phyloP scores from a whole-genome alignment of 2,113 vertebrate species.

The Odocoileus virginianus region DNA sequence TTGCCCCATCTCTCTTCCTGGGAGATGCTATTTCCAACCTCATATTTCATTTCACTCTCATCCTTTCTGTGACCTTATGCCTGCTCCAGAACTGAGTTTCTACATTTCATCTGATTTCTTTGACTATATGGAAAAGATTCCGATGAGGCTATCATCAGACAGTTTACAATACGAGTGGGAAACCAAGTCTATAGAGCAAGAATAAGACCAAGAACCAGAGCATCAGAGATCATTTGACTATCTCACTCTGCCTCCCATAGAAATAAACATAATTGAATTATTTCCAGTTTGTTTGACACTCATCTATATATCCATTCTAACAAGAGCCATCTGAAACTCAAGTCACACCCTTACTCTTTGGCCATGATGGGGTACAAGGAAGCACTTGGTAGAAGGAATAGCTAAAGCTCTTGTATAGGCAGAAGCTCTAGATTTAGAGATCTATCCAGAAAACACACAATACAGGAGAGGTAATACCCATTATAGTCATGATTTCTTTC shows the following conservation, averaged over 20 bases:
- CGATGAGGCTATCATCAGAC: accelerated
- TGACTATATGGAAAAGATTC: neutral
- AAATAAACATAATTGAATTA: neutral
- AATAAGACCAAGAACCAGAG: neutral
- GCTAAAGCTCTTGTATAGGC: neutral
- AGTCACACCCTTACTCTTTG: neutral
- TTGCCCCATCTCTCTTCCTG: neutral
- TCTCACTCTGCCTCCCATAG: neutral
- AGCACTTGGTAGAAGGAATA: neutral
- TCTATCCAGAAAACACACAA: accelerated
- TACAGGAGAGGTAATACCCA: neutral
- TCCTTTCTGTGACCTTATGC: neutral
- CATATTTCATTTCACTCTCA: neutral
- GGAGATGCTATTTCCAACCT: neutral
- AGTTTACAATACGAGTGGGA: neutral
- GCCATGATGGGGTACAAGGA: neutral
- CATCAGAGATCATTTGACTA: accelerated
- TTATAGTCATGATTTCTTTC: neutral
- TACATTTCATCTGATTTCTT: neutral
- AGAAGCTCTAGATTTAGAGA: neutral
- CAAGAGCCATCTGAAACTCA: neutral
- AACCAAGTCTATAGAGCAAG: neutral
- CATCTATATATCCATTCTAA: neutral
- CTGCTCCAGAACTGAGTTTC: accelerated
- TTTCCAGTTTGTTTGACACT: neutral